Evolutionary conservation across 2,113 vertebrate genomes (phyloP), one percentile per base, ranked within the genome.

Genomic region (Calonectris borealis): DNA sequence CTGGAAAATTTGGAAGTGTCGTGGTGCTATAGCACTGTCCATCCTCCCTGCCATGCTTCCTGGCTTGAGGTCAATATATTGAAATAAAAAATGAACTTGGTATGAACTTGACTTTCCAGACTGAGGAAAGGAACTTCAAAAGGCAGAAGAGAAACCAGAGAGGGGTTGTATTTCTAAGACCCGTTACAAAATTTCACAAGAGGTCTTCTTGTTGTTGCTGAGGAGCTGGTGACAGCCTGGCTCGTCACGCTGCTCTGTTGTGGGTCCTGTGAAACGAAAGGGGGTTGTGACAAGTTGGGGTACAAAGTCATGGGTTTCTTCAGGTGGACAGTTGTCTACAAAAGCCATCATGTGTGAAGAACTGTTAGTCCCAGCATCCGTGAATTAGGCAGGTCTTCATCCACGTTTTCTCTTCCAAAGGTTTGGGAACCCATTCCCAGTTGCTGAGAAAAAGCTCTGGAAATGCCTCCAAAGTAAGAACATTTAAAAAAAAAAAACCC

Each of bases 181-280:
- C 36, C 22, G n/a, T 57, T 46, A 16, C 69, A 61, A 90, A 60
- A 27, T 36, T 55, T 38, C 80, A 17, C 40, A 29, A 24, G 12
- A 24, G 48, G 7, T 36, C 40, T 13, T 58, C 22, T 64, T 0
- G 0, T 46, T 48, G 18, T 20, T 65, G 13, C 42, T 44, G 80
- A 86, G 54, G 16, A n/a, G 42, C 22, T 64, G 83, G 38, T 48
- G 73, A 27, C 24, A 71, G 55, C 44, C 22, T 2, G 1, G 9
- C 22, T 46, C 1, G 0, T 48, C 36, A n/a, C 1, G 3, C 27
- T 51, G 51, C 70, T 77, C 20, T 57, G 26, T 25, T 7, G 0
- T 36, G 46, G 24, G 32, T 49, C 6, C 52, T 52, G 38, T 0
- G 2, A 69, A 65, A 90, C 7, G 7, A 22, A 55, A 36, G 34